A percentile compares a stretch with the other conserved stretches of the same genome.
These are phyloP conservation scores for Euleptes europaea DNA, from an alignment of 2,113 vertebrate species.

Conservation along the genomic window DNA sequence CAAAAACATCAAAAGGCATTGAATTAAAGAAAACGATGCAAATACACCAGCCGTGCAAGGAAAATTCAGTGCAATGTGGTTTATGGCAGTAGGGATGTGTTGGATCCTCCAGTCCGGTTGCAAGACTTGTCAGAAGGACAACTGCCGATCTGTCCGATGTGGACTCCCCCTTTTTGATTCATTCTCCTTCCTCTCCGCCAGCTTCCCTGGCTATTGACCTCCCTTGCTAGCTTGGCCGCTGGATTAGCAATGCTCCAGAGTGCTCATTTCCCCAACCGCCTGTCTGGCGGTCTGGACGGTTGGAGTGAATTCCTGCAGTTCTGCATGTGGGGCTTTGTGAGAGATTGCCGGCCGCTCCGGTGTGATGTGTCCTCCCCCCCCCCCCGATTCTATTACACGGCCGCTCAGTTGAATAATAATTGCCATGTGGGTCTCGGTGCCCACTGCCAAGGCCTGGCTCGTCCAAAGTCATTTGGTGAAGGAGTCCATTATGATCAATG, in stretches of 20 bases:
- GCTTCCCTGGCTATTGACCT: slow-evolving; percentile 25
- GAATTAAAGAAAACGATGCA: background rate
- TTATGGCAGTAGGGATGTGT: accelerated
- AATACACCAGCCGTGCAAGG: background rate
- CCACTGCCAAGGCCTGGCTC: slow-evolving; percentile 76
- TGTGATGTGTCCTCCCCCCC: slow-evolving; percentile 37
- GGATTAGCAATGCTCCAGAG: slow-evolving; percentile 30
- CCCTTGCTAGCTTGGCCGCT: background rate
- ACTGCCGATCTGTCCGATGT: slow-evolving; percentile 8
- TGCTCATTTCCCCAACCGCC: background rate
- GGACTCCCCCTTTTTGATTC: background rate
- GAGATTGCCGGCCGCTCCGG: slow-evolving; percentile 29
- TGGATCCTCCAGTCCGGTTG: background rate
- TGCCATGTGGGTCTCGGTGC: slow-evolving; percentile 53
- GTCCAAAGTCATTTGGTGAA: slow-evolving; percentile 89
- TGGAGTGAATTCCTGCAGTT: slow-evolving; percentile 53
- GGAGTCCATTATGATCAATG: slow-evolving; percentile 87
- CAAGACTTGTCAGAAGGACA: background rate
- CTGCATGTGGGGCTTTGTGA: slow-evolving; percentile 31
- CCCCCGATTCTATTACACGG: slow-evolving; percentile 47
- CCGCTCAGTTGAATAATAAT: slow-evolving; percentile 66
- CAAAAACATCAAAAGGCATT: background rate
- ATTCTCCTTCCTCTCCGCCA: slow-evolving; percentile 3
- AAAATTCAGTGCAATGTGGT: accelerated
- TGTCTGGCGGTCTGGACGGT: slow-evolving; percentile 57